Conservation (phyloP, 2,888 invertebrate species). For the Tuberolachnus salignus region DNA sequence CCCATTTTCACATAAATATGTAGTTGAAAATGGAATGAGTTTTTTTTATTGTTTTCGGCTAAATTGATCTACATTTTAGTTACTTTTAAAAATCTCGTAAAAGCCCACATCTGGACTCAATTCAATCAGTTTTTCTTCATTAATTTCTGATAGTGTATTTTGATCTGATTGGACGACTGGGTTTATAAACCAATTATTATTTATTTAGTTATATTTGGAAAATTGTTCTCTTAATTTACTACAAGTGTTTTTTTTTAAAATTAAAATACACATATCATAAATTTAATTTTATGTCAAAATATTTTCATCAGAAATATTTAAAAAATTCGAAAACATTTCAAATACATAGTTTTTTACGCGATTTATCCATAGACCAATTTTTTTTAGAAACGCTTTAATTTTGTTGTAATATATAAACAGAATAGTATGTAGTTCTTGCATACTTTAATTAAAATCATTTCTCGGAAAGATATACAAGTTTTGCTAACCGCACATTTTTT, state of each 20-base stretch:
- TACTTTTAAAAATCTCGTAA: too few relatives aligned
- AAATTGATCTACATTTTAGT: too few relatives aligned
- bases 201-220: too few relatives aligned
- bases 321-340: conserved; percentile 17
- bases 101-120: too few relatives aligned
- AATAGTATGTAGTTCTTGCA: neutral
- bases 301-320: conserved; percentile 8
- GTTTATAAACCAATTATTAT: too few relatives aligned
- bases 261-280: conserved; percentile 14
- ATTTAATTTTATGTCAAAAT: conserved; percentile 26
- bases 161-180: too few relatives aligned
- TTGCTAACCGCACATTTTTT: conserved; percentile 12
- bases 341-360: conserved; percentile 4
- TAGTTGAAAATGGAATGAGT: too few relatives aligned
- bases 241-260: neutral
- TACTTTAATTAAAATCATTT: conserved; percentile 27
- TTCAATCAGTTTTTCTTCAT: too few relatives aligned
- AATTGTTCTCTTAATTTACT: conserved; percentile 2
- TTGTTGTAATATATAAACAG: conserved; percentile 10
- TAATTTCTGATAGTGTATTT: too few relatives aligned
- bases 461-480: conserved; percentile 32
- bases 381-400: neutral
- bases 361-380: conserved; percentile 14
- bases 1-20: too few relatives aligned
- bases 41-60: too few relatives aligned